Evolutionary conservation across 1,140 invertebrate genomes (phyloP).

Genomic region (Araneus ventricosus): DNA sequence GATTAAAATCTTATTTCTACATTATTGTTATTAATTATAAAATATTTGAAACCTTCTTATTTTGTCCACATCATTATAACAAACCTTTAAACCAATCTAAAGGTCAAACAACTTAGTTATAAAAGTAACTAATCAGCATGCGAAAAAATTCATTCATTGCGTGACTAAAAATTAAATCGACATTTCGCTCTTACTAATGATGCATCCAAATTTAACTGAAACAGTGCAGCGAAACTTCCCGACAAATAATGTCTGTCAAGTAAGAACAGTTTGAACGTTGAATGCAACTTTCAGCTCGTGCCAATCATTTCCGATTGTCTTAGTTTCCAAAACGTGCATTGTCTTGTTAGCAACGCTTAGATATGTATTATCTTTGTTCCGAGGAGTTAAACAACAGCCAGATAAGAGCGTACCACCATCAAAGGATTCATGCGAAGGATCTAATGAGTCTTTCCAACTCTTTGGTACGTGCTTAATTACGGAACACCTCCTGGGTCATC

Average conservation of each 20-base stretch:
- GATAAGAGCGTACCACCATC: neutral
- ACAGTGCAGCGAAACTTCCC: neutral
- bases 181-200: neutral
- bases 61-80: too few species aligned
- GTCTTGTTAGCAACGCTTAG: neutral
- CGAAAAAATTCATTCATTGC: too few species aligned
- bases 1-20: too few species aligned
- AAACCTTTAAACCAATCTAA: too few species aligned
- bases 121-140: too few species aligned
- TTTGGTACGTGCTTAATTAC: constrained; percentile 50
- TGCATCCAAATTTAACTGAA: neutral
- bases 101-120: too few species aligned
- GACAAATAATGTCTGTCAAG: neutral
- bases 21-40: too few species aligned
- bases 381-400: neutral
- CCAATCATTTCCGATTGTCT: neutral
- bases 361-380: neutral
- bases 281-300: neutral
- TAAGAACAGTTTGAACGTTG: neutral
- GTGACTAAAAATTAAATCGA: too few species aligned
- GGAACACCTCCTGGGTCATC: constrained; percentile 44
- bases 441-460: constrained; percentile 18
- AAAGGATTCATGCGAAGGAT: neutral
- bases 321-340: neutral
- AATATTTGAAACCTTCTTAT: too few species aligned